A percentile compares a stretch with the other conserved stretches of the same genome.
Conservation (phyloP, 1,140 invertebrate species). For the Neotoxoptera formosana region DNA sequence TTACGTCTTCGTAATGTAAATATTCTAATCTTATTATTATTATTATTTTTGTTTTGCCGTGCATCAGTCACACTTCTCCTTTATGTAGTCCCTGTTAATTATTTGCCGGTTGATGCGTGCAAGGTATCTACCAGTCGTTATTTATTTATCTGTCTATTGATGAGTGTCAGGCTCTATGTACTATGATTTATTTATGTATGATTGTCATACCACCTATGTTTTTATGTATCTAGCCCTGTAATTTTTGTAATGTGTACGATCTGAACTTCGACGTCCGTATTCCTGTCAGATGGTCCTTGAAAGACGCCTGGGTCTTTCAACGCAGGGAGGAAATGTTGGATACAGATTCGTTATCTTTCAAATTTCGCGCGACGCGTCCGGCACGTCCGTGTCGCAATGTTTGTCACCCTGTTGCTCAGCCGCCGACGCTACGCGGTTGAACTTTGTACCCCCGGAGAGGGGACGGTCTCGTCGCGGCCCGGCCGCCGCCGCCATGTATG, state of each 20-base stretch:
- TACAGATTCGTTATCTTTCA: too few species aligned
- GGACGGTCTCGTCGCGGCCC: too few species aligned
- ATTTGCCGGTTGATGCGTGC: too few species aligned
- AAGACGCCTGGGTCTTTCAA: background rate
- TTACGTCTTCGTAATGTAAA: too few species aligned
- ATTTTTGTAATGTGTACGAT: background rate
- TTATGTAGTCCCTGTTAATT: background rate
- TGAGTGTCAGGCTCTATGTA: background rate
- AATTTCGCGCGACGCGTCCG: too few species aligned
- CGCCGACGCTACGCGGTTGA: too few species aligned
- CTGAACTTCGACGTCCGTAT: background rate
- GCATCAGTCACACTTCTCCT: background rate
- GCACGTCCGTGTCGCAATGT: too few species aligned
- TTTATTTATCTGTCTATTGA: background rate
- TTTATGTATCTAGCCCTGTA: background rate
- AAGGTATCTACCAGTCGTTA: background rate
- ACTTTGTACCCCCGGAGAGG: too few species aligned
- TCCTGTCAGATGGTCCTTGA: background rate
- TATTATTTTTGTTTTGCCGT: too few species aligned
- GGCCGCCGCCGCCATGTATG: too few species aligned
- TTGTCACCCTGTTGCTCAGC: too few species aligned
- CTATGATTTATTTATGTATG: background rate
- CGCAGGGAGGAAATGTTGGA: conserved; percentile 2
- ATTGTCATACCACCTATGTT: background rate
- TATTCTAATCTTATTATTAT: too few species aligned